Conservation (phyloP, 1,140 invertebrate species). For the Drosophila dunni region DNA sequence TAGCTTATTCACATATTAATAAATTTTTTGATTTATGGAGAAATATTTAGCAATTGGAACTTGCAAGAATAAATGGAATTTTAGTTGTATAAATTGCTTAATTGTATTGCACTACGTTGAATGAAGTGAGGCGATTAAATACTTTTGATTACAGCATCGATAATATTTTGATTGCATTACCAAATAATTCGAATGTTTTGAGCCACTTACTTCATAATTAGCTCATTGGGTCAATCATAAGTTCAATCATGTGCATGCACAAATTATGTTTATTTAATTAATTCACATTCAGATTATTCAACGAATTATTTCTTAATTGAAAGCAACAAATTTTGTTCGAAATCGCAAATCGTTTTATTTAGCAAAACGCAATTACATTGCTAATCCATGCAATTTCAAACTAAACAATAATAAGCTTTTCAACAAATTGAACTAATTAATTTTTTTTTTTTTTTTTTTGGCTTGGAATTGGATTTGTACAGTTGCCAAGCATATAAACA, state of each 20-base stretch:
- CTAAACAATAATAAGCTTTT: background rate
- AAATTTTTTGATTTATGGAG: no score
- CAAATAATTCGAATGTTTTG: conserved; percentile 22
- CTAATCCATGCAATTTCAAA: background rate
- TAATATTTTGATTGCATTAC: conserved; percentile 28
- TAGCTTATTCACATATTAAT: no score
- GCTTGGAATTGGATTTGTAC: no score
- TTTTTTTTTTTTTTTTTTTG: background rate
- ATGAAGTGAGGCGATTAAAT: conserved; percentile 11
- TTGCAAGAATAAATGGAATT: no score
- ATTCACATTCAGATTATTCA: conserved; percentile 48
- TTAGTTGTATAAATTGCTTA: background rate
- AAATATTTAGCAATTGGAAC: no score
- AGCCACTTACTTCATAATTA: conserved; percentile 29
- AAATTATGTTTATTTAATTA: conserved; percentile 70
- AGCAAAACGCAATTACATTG: conserved; percentile 1
- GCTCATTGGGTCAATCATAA: conserved; percentile 40
- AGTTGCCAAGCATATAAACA: no score
- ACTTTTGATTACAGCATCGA: conserved; percentile 24
- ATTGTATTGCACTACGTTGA: background rate
- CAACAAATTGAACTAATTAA: background rate
- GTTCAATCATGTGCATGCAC: conserved; percentile 63
- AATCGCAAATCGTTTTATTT: background rate
- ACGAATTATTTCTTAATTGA: conserved; percentile 26
- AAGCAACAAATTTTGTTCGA: conserved; percentile 3